phyloP scores from a whole-genome alignment of 2,797 vertebrate species.

The Lagodon rhomboides region DNA sequence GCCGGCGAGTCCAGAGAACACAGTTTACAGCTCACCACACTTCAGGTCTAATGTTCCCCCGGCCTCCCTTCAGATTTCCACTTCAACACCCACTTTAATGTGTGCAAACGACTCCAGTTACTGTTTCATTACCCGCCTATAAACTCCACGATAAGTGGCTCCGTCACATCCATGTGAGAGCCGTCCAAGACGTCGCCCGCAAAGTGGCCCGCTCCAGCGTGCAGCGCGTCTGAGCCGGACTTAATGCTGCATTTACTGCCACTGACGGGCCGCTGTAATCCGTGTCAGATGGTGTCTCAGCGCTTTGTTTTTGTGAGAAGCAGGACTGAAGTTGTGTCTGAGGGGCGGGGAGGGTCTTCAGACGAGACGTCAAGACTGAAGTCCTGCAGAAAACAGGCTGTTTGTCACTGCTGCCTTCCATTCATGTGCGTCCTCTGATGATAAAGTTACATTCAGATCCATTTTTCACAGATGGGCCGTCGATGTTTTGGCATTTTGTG shows the following conservation, averaged over 20 bases:
- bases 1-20: slow-evolving; percentile 24
- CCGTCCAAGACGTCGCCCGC: slow-evolving; percentile 41
- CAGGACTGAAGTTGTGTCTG: neutral
- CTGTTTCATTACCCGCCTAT: slow-evolving; percentile 53
- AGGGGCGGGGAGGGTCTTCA: neutral
- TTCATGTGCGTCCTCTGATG: neutral
- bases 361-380: neutral
- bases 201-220: slow-evolving; percentile 31
- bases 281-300: slow-evolving; percentile 50
- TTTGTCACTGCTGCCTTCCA: neutral
- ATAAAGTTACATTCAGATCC: too few species aligned
- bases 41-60: slow-evolving; percentile 48
- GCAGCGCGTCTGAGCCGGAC: slow-evolving; percentile 23
- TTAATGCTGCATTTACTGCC: slow-evolving; percentile 52
- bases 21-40: slow-evolving; percentile 41
- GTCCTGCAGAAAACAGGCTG: neutral
- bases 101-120: slow-evolving; percentile 58
- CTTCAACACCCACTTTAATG: slow-evolving; percentile 64
- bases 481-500: neutral
- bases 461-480: too few species aligned
- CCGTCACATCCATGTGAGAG: slow-evolving; percentile 57
- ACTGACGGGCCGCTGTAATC: slow-evolving; percentile 46
- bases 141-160: slow-evolving; percentile 60
- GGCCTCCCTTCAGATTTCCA: slow-evolving; percentile 52
- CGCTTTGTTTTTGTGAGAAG: slow-evolving; percentile 22